A percentile compares a stretch with the other conserved stretches of the same genome.
Evolutionary conservation across 2,113 vertebrate genomes (phyloP).

Genomic region (Ploceus nigricollis): DNA sequence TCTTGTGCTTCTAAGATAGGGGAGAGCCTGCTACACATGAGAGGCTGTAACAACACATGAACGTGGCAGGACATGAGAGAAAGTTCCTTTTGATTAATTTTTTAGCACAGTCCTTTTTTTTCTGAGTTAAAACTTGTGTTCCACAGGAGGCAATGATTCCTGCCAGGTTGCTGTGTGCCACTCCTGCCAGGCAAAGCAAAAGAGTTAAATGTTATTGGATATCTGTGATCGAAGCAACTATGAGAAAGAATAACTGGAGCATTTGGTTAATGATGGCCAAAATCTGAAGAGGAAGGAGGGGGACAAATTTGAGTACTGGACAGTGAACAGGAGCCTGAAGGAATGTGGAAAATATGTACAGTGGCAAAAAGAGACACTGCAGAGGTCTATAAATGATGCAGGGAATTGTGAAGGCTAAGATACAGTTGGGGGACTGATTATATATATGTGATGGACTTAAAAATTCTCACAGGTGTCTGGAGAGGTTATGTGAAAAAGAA

Average conservation of each 20-base stretch:
- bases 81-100: background rate
- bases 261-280: background rate
- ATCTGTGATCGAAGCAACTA: background rate
- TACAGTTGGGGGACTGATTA: background rate
- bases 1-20: background rate
- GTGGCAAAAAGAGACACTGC: background rate
- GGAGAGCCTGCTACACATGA: background rate
- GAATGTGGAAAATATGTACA: background rate
- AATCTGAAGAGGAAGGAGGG: background rate
- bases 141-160: background rate
- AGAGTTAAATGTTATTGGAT: background rate
- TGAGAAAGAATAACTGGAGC: background rate
- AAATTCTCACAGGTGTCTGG: background rate
- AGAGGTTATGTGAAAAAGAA: background rate
- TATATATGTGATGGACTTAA: background rate
- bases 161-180: background rate
- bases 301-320: background rate
- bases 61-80: background rate
- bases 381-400: conserved; percentile 37
- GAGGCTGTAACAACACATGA: background rate
- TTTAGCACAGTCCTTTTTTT: background rate
- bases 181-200: background rate
- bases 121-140: background rate
- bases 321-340: background rate
- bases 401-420: background rate